Conservation (phyloP, 2,797 vertebrate genomes). For the Lerista edwardsae region DNA sequence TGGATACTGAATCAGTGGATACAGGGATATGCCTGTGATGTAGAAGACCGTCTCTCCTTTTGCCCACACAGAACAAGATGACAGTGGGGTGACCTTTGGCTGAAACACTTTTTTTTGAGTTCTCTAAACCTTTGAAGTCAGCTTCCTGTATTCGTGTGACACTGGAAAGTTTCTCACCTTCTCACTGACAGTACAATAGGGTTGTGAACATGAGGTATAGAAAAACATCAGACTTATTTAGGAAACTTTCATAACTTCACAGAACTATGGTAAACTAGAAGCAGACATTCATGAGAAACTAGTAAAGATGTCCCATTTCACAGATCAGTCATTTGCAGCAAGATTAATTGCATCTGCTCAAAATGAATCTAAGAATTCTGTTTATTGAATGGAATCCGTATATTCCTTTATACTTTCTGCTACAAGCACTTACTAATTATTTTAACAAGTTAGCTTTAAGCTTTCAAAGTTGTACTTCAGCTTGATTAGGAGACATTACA, state of each 20-base stretch:
- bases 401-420: neutral
- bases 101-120: neutral
- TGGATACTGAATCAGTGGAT: too few species aligned
- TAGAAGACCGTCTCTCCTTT: neutral
- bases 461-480: neutral
- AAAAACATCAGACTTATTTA: neutral
- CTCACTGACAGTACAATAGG: neutral
- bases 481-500: neutral
- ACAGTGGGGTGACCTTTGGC: neutral
- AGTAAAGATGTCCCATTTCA: neutral
- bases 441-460: constrained; percentile 20
- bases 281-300: neutral
- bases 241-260: neutral
- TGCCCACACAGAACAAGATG: neutral
- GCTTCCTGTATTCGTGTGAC: neutral
- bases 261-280: neutral
- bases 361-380: neutral
- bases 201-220: neutral
- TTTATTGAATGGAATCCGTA: constrained; percentile 2
- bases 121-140: neutral
- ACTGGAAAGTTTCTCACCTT: neutral
- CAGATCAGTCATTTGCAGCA: neutral
- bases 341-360: neutral
- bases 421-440: accelerated
- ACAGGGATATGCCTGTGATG: too few species aligned